Base-by-base conservation (phyloP, 2,113 vertebrate species). In the Mus spicilegus region DNA sequence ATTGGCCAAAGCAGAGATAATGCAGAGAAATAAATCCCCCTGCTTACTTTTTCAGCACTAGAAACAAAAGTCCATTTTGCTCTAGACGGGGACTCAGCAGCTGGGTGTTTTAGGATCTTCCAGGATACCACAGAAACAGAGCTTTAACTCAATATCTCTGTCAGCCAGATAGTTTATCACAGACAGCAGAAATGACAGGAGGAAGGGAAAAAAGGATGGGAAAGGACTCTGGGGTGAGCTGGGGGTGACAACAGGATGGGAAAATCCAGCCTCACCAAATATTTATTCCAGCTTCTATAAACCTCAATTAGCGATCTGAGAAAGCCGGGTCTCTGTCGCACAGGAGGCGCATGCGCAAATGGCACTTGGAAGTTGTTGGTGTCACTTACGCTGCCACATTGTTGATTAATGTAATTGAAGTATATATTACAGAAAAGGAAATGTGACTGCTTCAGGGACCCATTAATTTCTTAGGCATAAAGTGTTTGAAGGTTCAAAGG, bases 391-490 rank as follows among this genome's bases (percentile, higher is more conserved):
- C 98, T 96, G 95, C 97, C 87, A 93, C 90, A 90, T 97, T 99
- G 98, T 98, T 98, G 98, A 98, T 98, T 98, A 98, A 98, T 97
- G 89, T 98, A 98, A 98, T 97, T 98, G 98, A 98, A 98, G 98
- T 96, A 96, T 98, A 98, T 98, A 98, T 98, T 98, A 98, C 88
- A 98, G 97, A 98, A 97, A 98, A 98, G 95, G 97, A 98, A 98
- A 98, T 98, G 98, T 97, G 97, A 96, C 98, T 98, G 98, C 98
- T 99, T 98, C 97, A 96, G 98, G 98, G 98, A 99, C 98, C 98
- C 98, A 98, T 99, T 99, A 99, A 99, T 99, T 99, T 99, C 98
- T 98, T 99, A 99, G 98, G 97, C 98, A 98, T 98, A 98, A 98
- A 98, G 97, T 98, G 98, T 98, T 98, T 98, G 98, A 98, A 98